Percentiles rank a stretch among this genome's conserved stretches.
These are phyloP conservation scores for Magallana nippona DNA, from an alignment of 2,888 invertebrate species.

Conservation along the genomic window DNA sequence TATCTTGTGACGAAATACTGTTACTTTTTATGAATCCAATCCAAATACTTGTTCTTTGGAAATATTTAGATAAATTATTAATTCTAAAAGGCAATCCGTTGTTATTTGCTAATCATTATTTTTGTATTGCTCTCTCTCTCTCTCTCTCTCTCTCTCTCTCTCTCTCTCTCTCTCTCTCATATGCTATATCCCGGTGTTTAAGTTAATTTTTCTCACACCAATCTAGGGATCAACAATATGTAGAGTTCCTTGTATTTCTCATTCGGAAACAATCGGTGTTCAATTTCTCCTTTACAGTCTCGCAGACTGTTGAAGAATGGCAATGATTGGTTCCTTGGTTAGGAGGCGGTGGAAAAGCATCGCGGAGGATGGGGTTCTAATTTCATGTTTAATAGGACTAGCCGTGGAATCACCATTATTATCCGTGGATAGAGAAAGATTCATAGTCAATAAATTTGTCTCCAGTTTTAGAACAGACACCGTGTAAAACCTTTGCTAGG, in stretches of 20 bases:
- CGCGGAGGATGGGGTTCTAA: slow-evolving; percentile 2
- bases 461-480: background rate
- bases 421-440: slow-evolving; percentile 2
- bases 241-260: background rate
- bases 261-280: background rate
- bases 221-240: background rate
- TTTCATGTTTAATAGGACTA: slow-evolving; percentile 23
- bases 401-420: slow-evolving; percentile 9
- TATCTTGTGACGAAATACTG: background rate
- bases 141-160: too few species aligned
- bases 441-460: slow-evolving; percentile 21
- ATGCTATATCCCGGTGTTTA: too few species aligned
- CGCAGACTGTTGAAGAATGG: background rate
- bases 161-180: too few species aligned
- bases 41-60: too few species aligned
- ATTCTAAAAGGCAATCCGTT: too few species aligned
- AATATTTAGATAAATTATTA: too few species aligned
- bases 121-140: too few species aligned
- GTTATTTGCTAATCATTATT: too few species aligned
- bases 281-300: background rate
- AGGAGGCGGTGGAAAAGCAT: slow-evolving; percentile 19
- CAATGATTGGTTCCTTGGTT: background rate
- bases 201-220: too few species aligned
- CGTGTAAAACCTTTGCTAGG: background rate
- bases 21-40: background rate